Percentiles rank a stretch among this genome's conserved stretches.
phyloP scores from a whole-genome alignment of 2,113 vertebrate species.

The Gorsachius goisagi region DNA sequence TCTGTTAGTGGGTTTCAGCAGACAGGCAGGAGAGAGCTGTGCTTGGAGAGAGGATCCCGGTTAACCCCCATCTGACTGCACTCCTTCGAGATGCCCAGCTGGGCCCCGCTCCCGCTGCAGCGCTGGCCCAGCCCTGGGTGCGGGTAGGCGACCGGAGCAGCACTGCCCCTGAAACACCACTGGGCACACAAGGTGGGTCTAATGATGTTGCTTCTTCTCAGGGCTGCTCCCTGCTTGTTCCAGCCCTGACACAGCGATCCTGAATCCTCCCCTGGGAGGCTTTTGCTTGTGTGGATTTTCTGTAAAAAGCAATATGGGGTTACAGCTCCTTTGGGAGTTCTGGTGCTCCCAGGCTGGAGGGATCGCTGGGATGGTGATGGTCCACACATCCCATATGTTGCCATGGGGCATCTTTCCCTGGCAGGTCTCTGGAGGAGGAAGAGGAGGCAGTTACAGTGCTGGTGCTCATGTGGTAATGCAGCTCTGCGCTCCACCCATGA shows the following conservation, averaged over 20 bases:
- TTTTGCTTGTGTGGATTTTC: not conserved
- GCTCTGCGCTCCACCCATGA: not conserved
- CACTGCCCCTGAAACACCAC: rapidly evolving
- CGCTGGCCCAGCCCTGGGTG: not conserved
- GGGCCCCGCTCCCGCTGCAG: not conserved
- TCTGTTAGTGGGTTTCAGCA: slow-evolving; percentile 45
- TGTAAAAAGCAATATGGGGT: not conserved
- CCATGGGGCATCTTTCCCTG: not conserved
- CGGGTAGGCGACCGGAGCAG: not conserved
- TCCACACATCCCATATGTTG: not conserved
- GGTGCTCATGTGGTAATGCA: not conserved
- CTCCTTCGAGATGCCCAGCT: not conserved
- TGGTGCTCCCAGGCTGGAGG: not conserved
- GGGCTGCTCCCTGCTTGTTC: not conserved
- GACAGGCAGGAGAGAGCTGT: slow-evolving; percentile 12
- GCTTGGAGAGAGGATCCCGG: not conserved
- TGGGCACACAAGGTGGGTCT: not conserved
- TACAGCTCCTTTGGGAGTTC: not conserved
- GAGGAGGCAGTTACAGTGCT: not conserved
- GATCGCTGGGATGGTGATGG: rapidly evolving
- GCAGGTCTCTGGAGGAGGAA: not conserved
- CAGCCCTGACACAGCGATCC: not conserved
- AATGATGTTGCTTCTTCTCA: not conserved
- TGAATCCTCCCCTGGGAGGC: not conserved
- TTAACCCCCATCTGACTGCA: not conserved